Percentiles rank a stretch among this genome's conserved stretches.
These are phyloP conservation scores for Lagopus leucura DNA, from an alignment of 2,113 vertebrate species.

Conservation along the genomic window DNA sequence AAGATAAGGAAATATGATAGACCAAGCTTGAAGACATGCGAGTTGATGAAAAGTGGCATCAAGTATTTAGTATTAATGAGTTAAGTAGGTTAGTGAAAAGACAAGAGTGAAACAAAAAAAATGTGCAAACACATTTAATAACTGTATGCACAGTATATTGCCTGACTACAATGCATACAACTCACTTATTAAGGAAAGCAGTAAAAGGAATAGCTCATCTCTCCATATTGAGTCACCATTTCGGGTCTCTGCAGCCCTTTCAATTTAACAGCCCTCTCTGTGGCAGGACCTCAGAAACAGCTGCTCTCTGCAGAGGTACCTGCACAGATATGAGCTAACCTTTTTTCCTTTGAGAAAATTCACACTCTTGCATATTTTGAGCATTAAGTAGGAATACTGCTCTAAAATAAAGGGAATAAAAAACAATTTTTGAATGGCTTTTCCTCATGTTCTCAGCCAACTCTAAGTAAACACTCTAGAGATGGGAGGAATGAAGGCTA, in stretches of 20 bases:
- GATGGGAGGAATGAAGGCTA: constrained; percentile 21
- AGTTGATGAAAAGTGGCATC: neutral
- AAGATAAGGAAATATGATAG: neutral
- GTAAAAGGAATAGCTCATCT: neutral
- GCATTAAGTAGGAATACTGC: neutral
- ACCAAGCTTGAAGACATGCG: accelerated
- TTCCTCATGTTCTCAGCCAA: neutral
- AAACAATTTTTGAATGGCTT: neutral
- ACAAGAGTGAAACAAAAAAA: neutral
- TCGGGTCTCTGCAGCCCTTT: accelerated
- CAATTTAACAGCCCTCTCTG: neutral
- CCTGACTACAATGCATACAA: accelerated
- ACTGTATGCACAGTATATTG: neutral
- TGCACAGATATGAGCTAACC: neutral
- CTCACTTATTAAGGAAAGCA: neutral
- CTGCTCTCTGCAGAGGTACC: neutral
- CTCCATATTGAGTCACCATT: neutral
- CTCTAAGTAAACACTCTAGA: neutral
- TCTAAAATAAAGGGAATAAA: neutral
- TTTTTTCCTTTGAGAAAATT: neutral
- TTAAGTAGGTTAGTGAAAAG: neutral
- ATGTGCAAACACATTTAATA: neutral
- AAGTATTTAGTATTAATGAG: neutral
- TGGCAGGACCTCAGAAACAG: neutral
- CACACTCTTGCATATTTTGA: neutral